A percentile compares a stretch with the other conserved stretches of the same genome.
Evolutionary conservation across 2,888 invertebrate species (phyloP).

Genomic region (Heliconius cydno): DNA sequence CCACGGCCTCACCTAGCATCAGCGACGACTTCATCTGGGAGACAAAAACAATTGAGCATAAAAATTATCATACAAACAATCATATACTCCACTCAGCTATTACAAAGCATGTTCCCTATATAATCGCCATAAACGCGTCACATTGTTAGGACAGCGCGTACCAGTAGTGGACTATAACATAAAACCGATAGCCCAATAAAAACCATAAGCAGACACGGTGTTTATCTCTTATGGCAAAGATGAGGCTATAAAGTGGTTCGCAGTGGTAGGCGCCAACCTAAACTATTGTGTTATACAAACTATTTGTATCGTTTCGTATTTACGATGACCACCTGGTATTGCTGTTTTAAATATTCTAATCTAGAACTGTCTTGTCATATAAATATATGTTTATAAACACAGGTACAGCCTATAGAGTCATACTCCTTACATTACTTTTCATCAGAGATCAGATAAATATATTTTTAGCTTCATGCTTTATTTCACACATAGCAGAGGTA

Average conservation of each 20-base stretch:
- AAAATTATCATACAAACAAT: neutral
- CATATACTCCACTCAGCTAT: neutral
- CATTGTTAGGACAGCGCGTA: constrained; percentile 34
- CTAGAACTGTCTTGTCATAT: neutral
- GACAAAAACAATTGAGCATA: neutral
- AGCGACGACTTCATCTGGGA: neutral
- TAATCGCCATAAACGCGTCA: constrained; percentile 30
- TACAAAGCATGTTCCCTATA: constrained; percentile 5
- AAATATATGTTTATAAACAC: neutral
- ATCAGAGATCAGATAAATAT: too few species aligned
- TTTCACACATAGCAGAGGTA: too few species aligned
- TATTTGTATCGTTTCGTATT: constrained; percentile 31
- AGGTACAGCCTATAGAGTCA: neutral
- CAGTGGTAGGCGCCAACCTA: constrained; percentile 47
- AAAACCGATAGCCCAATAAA: constrained; percentile 50
- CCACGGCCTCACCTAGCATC: too few species aligned
- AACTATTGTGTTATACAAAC: constrained; percentile 44
- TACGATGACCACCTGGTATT: constrained; percentile 14
- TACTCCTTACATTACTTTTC: too few species aligned
- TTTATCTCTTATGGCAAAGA: constrained; percentile 50
- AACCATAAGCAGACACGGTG: constrained; percentile 47
- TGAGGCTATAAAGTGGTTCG: constrained; percentile 49
- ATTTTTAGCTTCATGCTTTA: too few species aligned
- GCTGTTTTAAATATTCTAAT: constrained; percentile 17
- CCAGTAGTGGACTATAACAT: constrained; percentile 43